Evolutionary conservation across 2,888 invertebrate species (phyloP), one percentile per base, ranked within the genome.

Genomic region (Tiphia femorata): DNA sequence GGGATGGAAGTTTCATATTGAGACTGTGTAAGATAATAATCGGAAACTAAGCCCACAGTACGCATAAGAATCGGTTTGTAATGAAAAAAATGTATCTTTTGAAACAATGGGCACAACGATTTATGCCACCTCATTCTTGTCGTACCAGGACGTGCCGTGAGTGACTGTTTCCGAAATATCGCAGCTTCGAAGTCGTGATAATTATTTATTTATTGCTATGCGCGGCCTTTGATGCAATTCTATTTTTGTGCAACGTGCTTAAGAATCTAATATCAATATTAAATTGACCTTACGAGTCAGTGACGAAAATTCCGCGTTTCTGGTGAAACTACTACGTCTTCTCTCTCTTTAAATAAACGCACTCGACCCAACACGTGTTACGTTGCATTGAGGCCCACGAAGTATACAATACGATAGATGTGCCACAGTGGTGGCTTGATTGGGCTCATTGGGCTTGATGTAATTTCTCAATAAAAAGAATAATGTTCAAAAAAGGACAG

Each of bases 81-180:
- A 52, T 49, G 47, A 21, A 17, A 23, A 25, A 21, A 48, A 52
- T 47, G 21, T 27, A 54, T 57, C 35, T 43, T 42, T 25, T 16
- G 38, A 61, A 69, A 65, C 59, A 64, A 64, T 67, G 64, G 59
- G 66, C 52, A 58, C 64, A 51, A 63, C 55, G 60, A 62, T 64
- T 76, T 78, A 57, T 75, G 78, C 79, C 75, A 77, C 77, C 75
- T 78, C 80, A 79, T 77, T 77, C 75, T 66, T 64, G 64, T 64
- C 60, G 66, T 73, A 69, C 69, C 68, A 70, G 63, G 67, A 70
- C 62, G 70, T 71, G 72, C 66, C 69, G 71, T 61, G 60, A 67
- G 56, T 65, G 67, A 67, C 58, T 67, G 53, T 58, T 63, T 17
- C 49, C 58, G 14, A 33, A 57, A 67, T 58, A 66, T 48, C 54